Evolutionary conservation across 1,140 invertebrate species (phyloP).

Genomic region (Diachasmimorpha longicaudata): DNA sequence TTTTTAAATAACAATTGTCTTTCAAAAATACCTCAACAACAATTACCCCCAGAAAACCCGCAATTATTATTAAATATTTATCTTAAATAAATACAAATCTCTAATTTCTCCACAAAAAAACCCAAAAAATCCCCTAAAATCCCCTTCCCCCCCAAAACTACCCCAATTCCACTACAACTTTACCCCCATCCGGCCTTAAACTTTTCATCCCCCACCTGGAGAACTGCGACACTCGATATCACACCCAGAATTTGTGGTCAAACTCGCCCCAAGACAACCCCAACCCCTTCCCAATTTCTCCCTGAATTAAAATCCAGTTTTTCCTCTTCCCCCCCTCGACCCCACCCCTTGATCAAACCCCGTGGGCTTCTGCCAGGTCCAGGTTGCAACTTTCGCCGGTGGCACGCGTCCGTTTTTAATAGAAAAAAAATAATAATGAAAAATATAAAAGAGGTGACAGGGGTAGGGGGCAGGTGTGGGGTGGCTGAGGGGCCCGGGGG

Average conservation of each 20-base stretch:
- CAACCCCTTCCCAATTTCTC: background rate
- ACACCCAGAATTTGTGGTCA: background rate
- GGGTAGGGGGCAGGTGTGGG: background rate
- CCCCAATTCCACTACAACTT: too few species aligned
- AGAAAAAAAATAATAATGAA: conserved; percentile 9
- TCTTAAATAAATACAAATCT: too few species aligned
- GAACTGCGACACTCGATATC: background rate
- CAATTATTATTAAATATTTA: too few species aligned
- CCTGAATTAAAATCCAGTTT: conserved; percentile 24
- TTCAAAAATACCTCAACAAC: too few species aligned
- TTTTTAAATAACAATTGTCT: too few species aligned
- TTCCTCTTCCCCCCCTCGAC: conserved; percentile 30
- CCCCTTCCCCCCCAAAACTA: too few species aligned
- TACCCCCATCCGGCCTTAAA: too few species aligned
- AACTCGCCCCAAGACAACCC: background rate
- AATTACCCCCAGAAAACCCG: too few species aligned
- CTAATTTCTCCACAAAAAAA: too few species aligned
- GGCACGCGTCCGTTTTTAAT: conserved; percentile 49
- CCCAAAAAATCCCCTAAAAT: too few species aligned
- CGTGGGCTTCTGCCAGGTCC: conserved; percentile 16
- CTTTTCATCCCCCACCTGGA: background rate
- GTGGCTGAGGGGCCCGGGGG: conserved; percentile 10
- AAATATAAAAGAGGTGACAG: conserved; percentile 12
- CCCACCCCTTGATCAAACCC: conserved; percentile 5
- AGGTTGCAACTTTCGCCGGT: conserved; percentile 49